These are phyloP conservation scores for Blastobasis adustella DNA, from an alignment of 2,888 invertebrate species.

Conservation along the genomic window DNA sequence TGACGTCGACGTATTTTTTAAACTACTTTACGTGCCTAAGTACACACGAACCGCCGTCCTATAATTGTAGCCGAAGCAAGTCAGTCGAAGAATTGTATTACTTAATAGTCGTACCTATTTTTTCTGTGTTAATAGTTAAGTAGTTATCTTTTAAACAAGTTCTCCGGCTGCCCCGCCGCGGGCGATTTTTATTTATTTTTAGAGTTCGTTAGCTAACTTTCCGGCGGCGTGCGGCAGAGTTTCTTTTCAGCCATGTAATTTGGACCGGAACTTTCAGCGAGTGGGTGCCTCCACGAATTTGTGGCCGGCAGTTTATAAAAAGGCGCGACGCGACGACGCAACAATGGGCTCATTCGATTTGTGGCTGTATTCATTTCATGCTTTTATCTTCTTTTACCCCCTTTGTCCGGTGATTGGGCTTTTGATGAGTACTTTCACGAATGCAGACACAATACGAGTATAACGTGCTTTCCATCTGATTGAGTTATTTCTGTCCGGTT, in stretches of 20 bases:
- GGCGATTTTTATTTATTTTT: conserved; percentile 38
- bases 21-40: too few relatives aligned
- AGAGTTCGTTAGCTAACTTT: conserved; percentile 41
- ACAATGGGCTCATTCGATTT: conserved; percentile 56
- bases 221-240: conserved; percentile 27
- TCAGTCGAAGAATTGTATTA: too few relatives aligned
- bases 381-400: conserved; percentile 21
- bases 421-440: conserved; percentile 16
- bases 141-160: conserved; percentile 8
- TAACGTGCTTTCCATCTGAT: not conserved
- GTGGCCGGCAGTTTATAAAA: conserved; percentile 46
- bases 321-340: conserved; percentile 28
- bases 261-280: conserved; percentile 40
- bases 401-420: conserved; percentile 21
- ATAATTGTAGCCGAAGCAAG: too few relatives aligned
- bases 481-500: not conserved
- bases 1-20: too few relatives aligned
- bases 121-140: too few relatives aligned
- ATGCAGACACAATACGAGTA: too few relatives aligned
- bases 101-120: too few relatives aligned
- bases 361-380: conserved; percentile 25
- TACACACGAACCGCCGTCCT: too few relatives aligned
- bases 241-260: conserved; percentile 49
- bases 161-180: conserved; percentile 26
- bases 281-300: conserved; percentile 41